Base-by-base conservation (phyloP, 2,797 vertebrate species). In the Australoheros facetus region DNA sequence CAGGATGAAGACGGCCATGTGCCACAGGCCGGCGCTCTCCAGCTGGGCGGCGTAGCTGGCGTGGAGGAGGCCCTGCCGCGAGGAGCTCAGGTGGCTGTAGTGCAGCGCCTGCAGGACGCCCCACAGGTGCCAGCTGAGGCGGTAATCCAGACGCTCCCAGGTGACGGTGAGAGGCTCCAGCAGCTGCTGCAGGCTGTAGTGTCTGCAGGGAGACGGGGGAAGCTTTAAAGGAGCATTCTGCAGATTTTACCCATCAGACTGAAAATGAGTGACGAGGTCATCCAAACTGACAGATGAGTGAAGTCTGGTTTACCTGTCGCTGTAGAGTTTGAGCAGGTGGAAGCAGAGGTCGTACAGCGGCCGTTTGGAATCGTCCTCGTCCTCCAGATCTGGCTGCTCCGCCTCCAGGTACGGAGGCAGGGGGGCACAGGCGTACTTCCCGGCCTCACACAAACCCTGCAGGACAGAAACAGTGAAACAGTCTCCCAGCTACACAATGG, bases 91-190 rank as follows among this genome's bases (percentile, higher is more conserved):
- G 83, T 99, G 98, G 28, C 82, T 95, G 86, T 97, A 99, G 81
- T 97, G 96, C 19, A 99, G 94, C 21, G 97, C 96, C 64, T 97
- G 94, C 0, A 99, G 94, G 48, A 97, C 96, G 12, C 96, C 96
- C 98, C 98, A 99, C 56, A 99, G 94, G 92, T 99, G 98, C 98
- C 98, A 99, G 76, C 96, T 97, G 9, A 99, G 96, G 2, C 97
- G 95, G 86, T 96, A 97, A 75, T 99, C 98, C 92, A 99, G 92
- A 4, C 96, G 96, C 88, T 97, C 94, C 0, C 93, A 93, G 0
- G 97, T 98, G 42, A 97, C 45, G 0, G 96, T 97, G 75, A 95
- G 93, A n/a, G 98, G 98, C 19, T 99, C 97, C 54, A 99, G 82
- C 34, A 99, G 93, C 87, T 97, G 96, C 73, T 97, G 95, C 3